Evolutionary conservation across 2,113 vertebrate genomes (phyloP), one percentile per base, ranked within the genome.

Genomic region (Osmerus eperlanus): DNA sequence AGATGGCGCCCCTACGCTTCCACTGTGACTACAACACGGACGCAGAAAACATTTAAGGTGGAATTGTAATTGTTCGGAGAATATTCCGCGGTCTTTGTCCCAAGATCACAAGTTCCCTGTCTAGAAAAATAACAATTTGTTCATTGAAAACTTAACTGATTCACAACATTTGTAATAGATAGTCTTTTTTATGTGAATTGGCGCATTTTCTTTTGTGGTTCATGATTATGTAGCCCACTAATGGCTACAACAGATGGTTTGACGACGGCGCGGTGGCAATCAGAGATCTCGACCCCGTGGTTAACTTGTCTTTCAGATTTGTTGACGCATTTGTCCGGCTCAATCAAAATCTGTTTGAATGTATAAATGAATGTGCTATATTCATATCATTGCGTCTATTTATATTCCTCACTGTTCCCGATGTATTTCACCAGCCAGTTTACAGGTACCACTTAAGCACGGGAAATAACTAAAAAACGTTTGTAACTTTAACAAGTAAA

Each of bases 1-100:
- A 85, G 82, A 88, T 86, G 78, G 65, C 80, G 81, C 75, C 3
- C 28, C 61, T 18, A 25, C 73, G 21, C 56, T 67, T 14, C 61
- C 29, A 5, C 3, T 32, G 29, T 32, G 29, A 21, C 28, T 14
- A 58, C 70, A 23, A 65, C 60, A 78, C 67, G 80, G 65, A 79
- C 73, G 80, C 78, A 64, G 69, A 74, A 70, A 61, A 32, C n/a
- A 80, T 88, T 93, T 92, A 92, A 92, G 91, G 90, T 91, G 89
- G 92, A 85, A 86, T 83, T 65, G 73, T 14, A 53, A 47, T 28
- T 28, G 61, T 75, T 72, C 25, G 65, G 71, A 75, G 80, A 77
- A 73, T 79, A 51, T 65, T 76, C 72, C 3, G 0, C 13, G 69
- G 28, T 84, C 80, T 89, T 90, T 89, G 89, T 90, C 88, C 67